A percentile compares a stretch with the other conserved stretches of the same genome.
These are phyloP conservation scores for Pandemis corylana DNA, from an alignment of 2,888 invertebrate species.

Conservation along the genomic window DNA sequence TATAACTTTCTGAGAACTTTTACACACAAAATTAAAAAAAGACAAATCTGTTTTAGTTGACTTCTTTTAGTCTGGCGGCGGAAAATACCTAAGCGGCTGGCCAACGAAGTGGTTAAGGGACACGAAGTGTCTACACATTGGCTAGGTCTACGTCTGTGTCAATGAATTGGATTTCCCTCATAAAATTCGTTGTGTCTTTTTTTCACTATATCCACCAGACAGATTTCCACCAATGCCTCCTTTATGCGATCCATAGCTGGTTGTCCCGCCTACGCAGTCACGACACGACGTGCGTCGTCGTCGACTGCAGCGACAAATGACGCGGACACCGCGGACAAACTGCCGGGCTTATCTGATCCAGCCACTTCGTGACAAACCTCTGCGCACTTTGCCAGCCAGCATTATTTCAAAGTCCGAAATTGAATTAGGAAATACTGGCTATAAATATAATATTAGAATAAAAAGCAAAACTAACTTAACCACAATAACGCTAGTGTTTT, in stretches of 20 bases:
- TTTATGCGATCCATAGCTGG: conserved; percentile 47
- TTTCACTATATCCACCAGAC: not conserved
- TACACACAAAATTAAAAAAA: too few species aligned
- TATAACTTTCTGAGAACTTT: too few species aligned
- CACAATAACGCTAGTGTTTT: too few species aligned
- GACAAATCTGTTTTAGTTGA: too few species aligned
- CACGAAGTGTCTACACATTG: too few species aligned
- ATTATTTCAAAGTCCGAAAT: conserved; percentile 15
- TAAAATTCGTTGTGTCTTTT: not conserved
- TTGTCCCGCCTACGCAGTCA: conserved; percentile 72
- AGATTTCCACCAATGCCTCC: conserved; percentile 32
- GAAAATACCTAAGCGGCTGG: too few species aligned
- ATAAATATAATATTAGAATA: not conserved
- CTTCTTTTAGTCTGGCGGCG: too few species aligned
- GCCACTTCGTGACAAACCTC: conserved; percentile 74
- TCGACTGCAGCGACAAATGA: conserved; percentile 69
- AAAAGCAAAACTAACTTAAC: too few species aligned
- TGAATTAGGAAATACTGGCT: not conserved
- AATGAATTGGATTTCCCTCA: not conserved
- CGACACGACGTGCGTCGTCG: conserved; percentile 54
- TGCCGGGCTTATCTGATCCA: conserved; percentile 81
- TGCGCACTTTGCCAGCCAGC: conserved; percentile 45
- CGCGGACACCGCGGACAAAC: conserved; percentile 74
- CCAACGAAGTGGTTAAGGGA: too few species aligned
- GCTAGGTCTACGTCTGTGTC: not conserved